A percentile compares a stretch with the other conserved stretches of the same genome.
Evolutionary conservation across 2,797 vertebrate genomes (phyloP).

Genomic region (Merluccius polli): DNA sequence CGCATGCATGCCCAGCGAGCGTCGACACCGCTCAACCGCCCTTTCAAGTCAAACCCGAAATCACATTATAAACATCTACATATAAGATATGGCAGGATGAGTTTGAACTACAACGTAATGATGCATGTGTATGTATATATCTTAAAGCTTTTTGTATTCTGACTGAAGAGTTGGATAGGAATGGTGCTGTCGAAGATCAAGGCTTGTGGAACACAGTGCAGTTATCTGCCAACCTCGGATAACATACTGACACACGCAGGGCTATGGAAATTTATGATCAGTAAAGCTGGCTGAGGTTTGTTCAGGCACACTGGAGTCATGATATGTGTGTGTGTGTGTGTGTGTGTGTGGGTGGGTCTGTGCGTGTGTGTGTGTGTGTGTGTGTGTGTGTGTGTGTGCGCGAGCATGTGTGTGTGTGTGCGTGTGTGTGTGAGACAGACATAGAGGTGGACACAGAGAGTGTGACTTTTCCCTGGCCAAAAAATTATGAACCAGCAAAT

Average conservation of each 20-base stretch:
- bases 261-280: constrained; percentile 60
- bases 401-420: constrained; percentile 14
- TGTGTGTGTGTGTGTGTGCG: not conserved
- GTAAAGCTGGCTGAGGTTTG: constrained; percentile 60
- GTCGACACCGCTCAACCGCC: not conserved
- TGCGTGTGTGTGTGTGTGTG: not conserved
- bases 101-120: not conserved
- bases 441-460: constrained; percentile 3
- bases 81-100: not conserved
- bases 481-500: constrained; percentile 34
- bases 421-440: not conserved
- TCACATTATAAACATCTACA: not conserved
- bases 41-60: not conserved
- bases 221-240: constrained; percentile 37
- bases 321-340: constrained; percentile 20
- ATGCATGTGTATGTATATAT: constrained; percentile 14
- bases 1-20: not conserved
- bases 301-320: constrained; percentile 51
- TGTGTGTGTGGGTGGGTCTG: not conserved
- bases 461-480: constrained; percentile 20
- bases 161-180: constrained; percentile 8
- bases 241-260: constrained; percentile 37
- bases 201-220: constrained; percentile 13
- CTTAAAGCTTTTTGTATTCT: constrained; percentile 10
- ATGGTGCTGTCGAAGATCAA: constrained; percentile 1